phyloP scores from a whole-genome alignment of 2,113 vertebrate species.

The Alaudala cheleensis region DNA sequence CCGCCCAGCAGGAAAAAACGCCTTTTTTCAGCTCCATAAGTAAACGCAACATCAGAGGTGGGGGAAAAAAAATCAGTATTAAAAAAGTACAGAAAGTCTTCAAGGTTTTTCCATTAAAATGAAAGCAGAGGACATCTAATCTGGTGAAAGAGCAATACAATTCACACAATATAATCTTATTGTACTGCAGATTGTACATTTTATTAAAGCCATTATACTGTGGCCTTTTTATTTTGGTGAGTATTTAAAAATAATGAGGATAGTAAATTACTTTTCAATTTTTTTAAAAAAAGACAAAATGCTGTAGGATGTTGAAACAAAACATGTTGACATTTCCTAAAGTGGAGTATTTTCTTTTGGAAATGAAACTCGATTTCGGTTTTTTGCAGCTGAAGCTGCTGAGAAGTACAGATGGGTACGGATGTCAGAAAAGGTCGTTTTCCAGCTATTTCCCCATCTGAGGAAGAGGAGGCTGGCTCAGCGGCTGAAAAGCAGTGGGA shows the following conservation, averaged over 20 bases:
- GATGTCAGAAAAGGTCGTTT: not conserved
- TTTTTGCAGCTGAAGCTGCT: not conserved
- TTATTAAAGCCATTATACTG: not conserved
- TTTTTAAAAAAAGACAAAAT: not conserved
- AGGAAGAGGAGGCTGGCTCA: not conserved
- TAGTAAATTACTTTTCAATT: not conserved
- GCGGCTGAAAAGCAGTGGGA: not conserved
- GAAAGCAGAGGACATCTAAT: not conserved
- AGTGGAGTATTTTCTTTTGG: not conserved
- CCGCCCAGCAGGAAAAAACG: not conserved
- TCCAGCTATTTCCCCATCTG: not conserved
- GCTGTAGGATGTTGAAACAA: not conserved
- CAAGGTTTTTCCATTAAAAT: not conserved
- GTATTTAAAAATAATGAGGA: not conserved
- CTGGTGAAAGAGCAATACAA: not conserved
- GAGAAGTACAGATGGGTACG: rapidly evolving
- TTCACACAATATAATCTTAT: not conserved
- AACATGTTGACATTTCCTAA: not conserved
- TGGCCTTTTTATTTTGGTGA: not conserved
- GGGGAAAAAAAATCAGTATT: rapidly evolving
- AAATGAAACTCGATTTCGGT: not conserved
- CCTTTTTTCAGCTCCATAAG: not conserved
- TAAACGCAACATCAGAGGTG: rapidly evolving
- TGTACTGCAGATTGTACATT: not conserved
- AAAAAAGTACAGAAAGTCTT: not conserved